Percentiles rank a stretch among this genome's conserved stretches.
Evolutionary conservation across 2,888 invertebrate genomes (phyloP).

Genomic region (Sipunculus nudus): DNA sequence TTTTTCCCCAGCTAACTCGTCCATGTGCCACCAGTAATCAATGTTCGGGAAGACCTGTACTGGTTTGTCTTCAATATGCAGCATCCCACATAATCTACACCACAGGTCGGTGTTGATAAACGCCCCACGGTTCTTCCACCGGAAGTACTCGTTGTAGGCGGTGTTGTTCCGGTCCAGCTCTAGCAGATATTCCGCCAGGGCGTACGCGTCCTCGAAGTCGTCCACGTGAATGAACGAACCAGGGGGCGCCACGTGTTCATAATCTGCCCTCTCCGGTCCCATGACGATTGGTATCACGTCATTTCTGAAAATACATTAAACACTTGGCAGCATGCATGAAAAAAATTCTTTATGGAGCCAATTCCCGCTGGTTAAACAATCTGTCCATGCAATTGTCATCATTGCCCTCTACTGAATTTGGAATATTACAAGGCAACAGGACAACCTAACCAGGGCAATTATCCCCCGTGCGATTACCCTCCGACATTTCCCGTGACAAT

Average conservation of each 20-base stretch:
- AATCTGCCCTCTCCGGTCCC: conserved; percentile 33
- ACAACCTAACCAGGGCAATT: too few relatives aligned
- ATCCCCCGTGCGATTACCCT: too few relatives aligned
- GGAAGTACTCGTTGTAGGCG: conserved; percentile 93
- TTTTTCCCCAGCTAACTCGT: too few relatives aligned
- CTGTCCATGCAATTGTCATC: too few relatives aligned
- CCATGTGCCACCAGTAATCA: conserved; percentile 36
- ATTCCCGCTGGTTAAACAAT: too few relatives aligned
- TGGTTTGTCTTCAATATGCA: conserved; percentile 33
- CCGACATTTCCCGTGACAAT: too few relatives aligned
- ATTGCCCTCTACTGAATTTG: too few relatives aligned
- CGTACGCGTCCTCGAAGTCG: conserved; percentile 87
- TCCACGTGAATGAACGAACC: conserved; percentile 95
- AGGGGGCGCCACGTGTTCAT: conserved; percentile 79
- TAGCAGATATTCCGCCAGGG: conserved; percentile 86
- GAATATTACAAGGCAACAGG: too few relatives aligned
- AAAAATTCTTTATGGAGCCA: too few relatives aligned
- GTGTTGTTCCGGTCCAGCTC: conserved; percentile 86
- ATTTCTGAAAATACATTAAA: conserved; percentile 30
- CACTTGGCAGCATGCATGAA: too few relatives aligned
- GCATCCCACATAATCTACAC: conserved; percentile 83
- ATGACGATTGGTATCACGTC: conserved; percentile 37
- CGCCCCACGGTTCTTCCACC: conserved; percentile 93
- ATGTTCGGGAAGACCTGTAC: conserved; percentile 25
- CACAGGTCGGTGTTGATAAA: conserved; percentile 96